These are phyloP conservation scores for Mixornis gularis DNA, from an alignment of 2,113 vertebrate genomes.

Conservation along the genomic window DNA sequence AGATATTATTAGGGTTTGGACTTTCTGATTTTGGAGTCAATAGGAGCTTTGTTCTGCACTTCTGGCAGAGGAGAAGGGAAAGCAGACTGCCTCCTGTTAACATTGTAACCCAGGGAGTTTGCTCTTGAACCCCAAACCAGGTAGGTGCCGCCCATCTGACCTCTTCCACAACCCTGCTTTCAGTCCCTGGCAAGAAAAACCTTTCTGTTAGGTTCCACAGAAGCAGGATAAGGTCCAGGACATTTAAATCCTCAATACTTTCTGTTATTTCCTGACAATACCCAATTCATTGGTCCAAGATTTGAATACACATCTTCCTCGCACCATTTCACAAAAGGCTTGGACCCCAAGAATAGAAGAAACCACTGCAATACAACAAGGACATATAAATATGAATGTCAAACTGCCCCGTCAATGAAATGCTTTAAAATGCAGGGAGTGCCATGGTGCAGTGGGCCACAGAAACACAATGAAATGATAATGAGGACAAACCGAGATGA, in stretches of 20 bases:
- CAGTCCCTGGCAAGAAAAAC: background rate
- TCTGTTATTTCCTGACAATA: conserved; percentile 56
- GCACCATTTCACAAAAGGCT: conserved; percentile 59
- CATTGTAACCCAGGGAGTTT: background rate
- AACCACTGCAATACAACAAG: conserved; percentile 56
- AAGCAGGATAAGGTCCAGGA: conserved; percentile 13
- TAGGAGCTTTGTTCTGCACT: background rate
- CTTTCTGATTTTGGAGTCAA: background rate
- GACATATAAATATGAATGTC: conserved; percentile 77
- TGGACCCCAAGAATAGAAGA: conserved; percentile 56
- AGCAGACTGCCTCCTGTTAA: background rate
- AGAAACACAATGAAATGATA: conserved; percentile 73
- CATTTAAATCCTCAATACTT: conserved; percentile 44
- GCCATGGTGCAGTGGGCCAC: conserved; percentile 63
- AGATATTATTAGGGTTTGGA: background rate
- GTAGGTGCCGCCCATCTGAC: conserved; percentile 21
- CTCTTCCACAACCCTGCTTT: conserved; percentile 17
- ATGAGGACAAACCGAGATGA: conserved; percentile 62
- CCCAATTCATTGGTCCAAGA: conserved; percentile 50
- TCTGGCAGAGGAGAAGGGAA: background rate
- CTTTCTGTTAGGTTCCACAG: background rate
- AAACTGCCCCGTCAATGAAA: conserved; percentile 64
- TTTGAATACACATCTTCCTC: conserved; percentile 59
- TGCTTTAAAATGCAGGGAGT: conserved; percentile 66
- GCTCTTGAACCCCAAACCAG: background rate